phyloP scores from a whole-genome alignment of 1,140 invertebrate genomes.

The Homalodisca vitripennis region DNA sequence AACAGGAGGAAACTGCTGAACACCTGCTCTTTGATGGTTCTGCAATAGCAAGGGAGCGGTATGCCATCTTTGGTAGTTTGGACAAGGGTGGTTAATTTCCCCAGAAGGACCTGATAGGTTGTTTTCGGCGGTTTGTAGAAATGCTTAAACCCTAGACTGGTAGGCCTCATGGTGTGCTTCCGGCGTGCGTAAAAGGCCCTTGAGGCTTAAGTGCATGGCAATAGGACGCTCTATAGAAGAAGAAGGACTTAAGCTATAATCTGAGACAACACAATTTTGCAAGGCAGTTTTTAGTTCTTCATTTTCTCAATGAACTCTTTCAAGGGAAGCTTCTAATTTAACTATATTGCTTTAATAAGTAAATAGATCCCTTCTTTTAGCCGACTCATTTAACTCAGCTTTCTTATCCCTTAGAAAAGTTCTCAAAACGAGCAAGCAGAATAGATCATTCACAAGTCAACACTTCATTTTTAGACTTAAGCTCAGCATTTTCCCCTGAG shows the following conservation, averaged over 20 bases:
- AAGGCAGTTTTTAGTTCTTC: neutral
- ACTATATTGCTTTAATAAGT: neutral
- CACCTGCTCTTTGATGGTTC: too few relatives aligned
- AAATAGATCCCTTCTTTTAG: neutral
- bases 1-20: too few relatives aligned
- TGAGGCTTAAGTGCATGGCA: too few relatives aligned
- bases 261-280: neutral
- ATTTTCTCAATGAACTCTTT: neutral
- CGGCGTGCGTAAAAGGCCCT: too few relatives aligned
- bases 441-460: neutral
- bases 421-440: neutral
- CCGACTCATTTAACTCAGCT: neutral
- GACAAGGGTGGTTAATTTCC: too few relatives aligned
- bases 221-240: too few relatives aligned
- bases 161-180: too few relatives aligned
- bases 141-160: too few relatives aligned
- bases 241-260: neutral
- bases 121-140: too few relatives aligned
- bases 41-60: too few relatives aligned
- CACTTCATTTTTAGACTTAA: neutral
- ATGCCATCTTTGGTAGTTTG: too few relatives aligned
- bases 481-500: neutral
- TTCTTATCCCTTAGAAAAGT: neutral
- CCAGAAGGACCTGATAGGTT: too few relatives aligned
- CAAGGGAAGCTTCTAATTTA: neutral